phyloP scores from a whole-genome alignment of 1,140 invertebrate genomes.

The Neocloeon triangulifer region DNA sequence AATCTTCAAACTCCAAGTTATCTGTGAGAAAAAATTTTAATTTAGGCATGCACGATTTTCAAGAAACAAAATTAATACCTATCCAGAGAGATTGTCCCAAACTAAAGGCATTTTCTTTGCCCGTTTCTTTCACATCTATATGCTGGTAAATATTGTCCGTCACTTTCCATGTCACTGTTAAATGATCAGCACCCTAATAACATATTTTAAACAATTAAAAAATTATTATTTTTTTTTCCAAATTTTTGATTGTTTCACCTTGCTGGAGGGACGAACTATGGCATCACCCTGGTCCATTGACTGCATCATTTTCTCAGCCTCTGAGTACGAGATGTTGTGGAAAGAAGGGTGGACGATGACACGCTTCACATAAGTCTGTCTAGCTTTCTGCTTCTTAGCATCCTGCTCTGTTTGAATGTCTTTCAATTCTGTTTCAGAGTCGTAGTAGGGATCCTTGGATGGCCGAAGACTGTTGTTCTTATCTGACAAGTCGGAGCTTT shows the following conservation, averaged over 20 bases:
- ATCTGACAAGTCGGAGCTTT: constrained; percentile 78
- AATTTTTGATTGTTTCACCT: no score
- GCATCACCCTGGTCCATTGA: constrained; percentile 91
- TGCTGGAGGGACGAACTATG: constrained; percentile 87
- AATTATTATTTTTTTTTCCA: no score
- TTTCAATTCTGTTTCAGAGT: constrained; percentile 62
- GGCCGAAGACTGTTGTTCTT: constrained; percentile 54
- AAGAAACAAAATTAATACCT: constrained; percentile 17
- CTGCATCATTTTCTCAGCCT: constrained; percentile 76
- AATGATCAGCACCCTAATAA: constrained; percentile 61
- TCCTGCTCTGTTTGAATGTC: constrained; percentile 60
- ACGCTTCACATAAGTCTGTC: constrained; percentile 72
- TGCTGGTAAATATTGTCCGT: constrained; percentile 84
- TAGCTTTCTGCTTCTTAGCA: constrained; percentile 51
- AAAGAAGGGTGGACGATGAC: constrained; percentile 96
- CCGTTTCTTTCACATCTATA: constrained; percentile 85
- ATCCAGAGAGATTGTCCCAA: constrained; percentile 78
- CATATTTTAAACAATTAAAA: not conserved
- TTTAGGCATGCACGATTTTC: constrained; percentile 1
- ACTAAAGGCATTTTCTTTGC: constrained; percentile 92
- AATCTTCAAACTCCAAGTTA: constrained; percentile 84
- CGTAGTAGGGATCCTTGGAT: constrained; percentile 76
- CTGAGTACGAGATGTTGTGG: constrained; percentile 85
- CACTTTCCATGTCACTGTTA: constrained; percentile 98
- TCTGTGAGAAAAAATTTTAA: constrained; percentile 3